Evolutionary conservation across 1,140 invertebrate genomes (phyloP).

Genomic region (Drosophila albomicans): DNA sequence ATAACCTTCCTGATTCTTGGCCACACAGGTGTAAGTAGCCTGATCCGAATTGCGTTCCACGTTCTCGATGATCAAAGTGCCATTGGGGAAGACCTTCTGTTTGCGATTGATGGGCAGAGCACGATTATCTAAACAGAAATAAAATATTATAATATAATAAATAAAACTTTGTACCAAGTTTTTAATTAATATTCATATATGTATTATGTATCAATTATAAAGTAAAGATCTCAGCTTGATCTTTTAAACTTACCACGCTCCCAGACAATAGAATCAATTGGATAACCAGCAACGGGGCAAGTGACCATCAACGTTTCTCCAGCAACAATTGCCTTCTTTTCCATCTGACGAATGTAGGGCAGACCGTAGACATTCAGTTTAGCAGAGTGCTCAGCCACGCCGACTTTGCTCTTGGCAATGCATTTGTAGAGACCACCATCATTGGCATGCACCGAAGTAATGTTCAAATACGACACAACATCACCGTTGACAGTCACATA

Average conservation of each 20-base stretch:
- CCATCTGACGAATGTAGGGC: constrained; percentile 95
- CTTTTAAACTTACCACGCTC: constrained; percentile 88
- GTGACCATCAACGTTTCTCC: constrained; percentile 95
- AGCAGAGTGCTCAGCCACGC: constrained; percentile 93
- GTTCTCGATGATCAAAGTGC: constrained; percentile 96
- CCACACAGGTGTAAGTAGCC: constrained; percentile 97
- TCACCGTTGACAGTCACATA: constrained; percentile 95
- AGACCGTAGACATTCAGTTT: constrained; percentile 96
- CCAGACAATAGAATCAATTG: constrained; percentile 97
- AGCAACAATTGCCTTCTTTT: constrained; percentile 97
- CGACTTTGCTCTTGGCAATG: constrained; percentile 95
- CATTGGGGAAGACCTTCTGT: constrained; percentile 97
- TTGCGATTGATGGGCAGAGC: constrained; percentile 97
- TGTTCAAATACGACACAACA: constrained; percentile 97
- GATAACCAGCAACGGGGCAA: constrained; percentile 97
- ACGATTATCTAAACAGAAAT: constrained; percentile 82
- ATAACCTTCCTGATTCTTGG: constrained; percentile 95
- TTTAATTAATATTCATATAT: neutral
- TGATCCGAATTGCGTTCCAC: constrained; percentile 96
- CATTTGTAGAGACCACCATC: constrained; percentile 97
- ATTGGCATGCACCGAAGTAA: constrained; percentile 95
- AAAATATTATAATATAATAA: neutral
- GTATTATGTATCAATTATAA: too few species aligned
- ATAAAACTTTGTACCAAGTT: neutral
- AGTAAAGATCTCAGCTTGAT: neutral